Base-by-base conservation (phyloP, 2,113 vertebrate species). In the Syngnathoides biaculeatus region DNA sequence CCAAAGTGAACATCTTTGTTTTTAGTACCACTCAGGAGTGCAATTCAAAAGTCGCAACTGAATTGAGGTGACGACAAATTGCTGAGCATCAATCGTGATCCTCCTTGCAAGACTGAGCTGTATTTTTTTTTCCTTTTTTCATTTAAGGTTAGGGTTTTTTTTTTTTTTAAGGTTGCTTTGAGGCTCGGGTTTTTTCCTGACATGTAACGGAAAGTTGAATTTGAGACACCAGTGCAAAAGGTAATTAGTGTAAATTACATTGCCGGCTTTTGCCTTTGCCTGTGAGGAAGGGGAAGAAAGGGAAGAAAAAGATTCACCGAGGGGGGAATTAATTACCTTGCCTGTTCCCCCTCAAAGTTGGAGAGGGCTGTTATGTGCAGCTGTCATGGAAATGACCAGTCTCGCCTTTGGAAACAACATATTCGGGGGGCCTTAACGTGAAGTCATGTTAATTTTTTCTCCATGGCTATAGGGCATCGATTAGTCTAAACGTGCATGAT, bases 161-260 rank as follows among this genome's bases (percentile, higher is more conserved):
- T n/a, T n/a, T n/a, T n/a, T n/a, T n/a, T n/a, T n/a, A n/a, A n/a
- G n/a, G 77, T 67, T 38, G 80, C 75, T 78, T 63, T 63, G 26
- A 74, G 74, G 79, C 52, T 27, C 55, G 7, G 26, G 67, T n/a
- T 5, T 77, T 73, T n/a, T n/a, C n/a, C 57, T 67, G 40, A 85
- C 79, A 82, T 88, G 74, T 87, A 88, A 86, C 81, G 81, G 74
- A 83, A 87, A 86, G 84, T 82, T 90, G 82, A 84, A 88, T 87
- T 79, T 77, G 60, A 89, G 85, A 86, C 81, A 79, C 78, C 84
- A 79, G 75, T 78, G 85, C 79, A 84, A 85, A 87, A 88, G 86
- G 83, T 89, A 88, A 89, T 90, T 88, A 90, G 85, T 77, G 82
- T 80, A 86, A 90, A 91, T 90, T 81, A 84, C 85, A 83, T 86